Base-by-base conservation (phyloP, 2,113 vertebrate genomes). In the Rhombomys opimus region DNA sequence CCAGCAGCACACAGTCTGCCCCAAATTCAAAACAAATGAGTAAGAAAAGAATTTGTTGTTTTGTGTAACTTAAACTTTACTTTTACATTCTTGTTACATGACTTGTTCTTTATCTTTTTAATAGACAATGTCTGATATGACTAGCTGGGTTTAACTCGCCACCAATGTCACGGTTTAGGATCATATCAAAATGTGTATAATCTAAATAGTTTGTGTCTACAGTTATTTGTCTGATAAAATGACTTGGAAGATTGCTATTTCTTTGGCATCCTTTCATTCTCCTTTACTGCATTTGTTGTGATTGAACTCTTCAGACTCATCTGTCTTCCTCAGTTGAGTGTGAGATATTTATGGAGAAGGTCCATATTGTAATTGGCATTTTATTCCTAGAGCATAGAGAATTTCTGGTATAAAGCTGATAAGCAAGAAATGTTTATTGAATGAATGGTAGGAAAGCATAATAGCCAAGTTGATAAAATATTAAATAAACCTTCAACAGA, bases 1-100 rank as follows among this genome's bases (percentile, higher is more conserved):
- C 91, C 96, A 97, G 59, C 46, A 97, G 96, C 54, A 95, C 93
- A 96, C 50, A 89, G 87, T 91, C 94, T 98, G 75, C 78, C 92
- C 80, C 95, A 72, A 91, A 93, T 97, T 76, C 77, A 94, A 89
- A 97, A 93, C 30, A 68, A 87, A n/a, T 23, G 32, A 88, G 90
- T 97, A 97, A 94, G 46, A 78, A 75, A 38, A 84, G 46, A 59
- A 52, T 73, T 54, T 65, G 25, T 68, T 94, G 4, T 46, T 72
- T 82, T 90, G 20, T 91, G 5, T 90, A 90, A 91, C 18, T 95
- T 67, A 86, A 30, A 54, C 57, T 92, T 97, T 72, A 68, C 41
- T 94, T 88, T 87, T 90, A 54, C n/a, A n/a, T n/a, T n/a, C n/a
- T n/a, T n/a, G n/a, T n/a, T n/a, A n/a, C 52, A 65, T 90, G 85